Percentiles rank a stretch among this genome's conserved stretches.
Conservation (phyloP, 1,140 invertebrate genomes). For the Phthorimaea operculella region DNA sequence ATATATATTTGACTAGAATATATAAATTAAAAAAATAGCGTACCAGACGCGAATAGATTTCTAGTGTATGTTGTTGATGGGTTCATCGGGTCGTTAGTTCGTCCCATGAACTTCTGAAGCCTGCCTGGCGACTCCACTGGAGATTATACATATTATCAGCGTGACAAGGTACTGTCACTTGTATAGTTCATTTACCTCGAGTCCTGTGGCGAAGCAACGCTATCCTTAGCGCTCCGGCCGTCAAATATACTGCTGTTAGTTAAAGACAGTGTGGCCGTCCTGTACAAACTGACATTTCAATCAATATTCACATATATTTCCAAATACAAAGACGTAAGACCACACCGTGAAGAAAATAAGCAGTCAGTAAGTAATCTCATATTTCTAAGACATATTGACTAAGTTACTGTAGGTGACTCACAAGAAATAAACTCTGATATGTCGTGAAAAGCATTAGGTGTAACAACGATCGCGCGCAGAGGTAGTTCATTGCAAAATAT, state of each 20-base stretch:
- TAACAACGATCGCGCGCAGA: too few species aligned
- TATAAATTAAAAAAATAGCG: too few species aligned
- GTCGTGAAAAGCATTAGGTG: neutral
- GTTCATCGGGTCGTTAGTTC: too few species aligned
- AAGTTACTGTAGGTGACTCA: conserved; percentile 27
- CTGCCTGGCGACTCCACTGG: neutral
- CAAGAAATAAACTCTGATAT: conserved; percentile 39
- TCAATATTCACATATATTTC: conserved; percentile 16
- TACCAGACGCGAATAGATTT: too few species aligned
- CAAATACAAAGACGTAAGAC: conserved; percentile 21
- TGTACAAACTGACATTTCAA: conserved; percentile 59
- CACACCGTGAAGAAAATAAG: conserved; percentile 27
- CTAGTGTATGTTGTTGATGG: too few species aligned
- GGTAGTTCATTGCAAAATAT: too few species aligned
- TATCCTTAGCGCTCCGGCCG: conserved; percentile 41
- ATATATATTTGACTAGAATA: too few species aligned
- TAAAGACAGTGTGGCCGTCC: conserved; percentile 62
- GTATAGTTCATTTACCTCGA: conserved; percentile 58
- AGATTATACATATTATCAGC: neutral
- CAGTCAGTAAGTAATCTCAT: conserved; percentile 30
- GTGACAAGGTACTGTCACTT: conserved; percentile 33
- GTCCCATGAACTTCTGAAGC: neutral
- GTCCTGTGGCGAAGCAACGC: conserved; percentile 45
- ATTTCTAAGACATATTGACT: conserved; percentile 24
- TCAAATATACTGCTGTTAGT: conserved; percentile 44